Evolutionary conservation across 2,113 vertebrate genomes (phyloP).

Genomic region (Andinoacara biseriatus): DNA sequence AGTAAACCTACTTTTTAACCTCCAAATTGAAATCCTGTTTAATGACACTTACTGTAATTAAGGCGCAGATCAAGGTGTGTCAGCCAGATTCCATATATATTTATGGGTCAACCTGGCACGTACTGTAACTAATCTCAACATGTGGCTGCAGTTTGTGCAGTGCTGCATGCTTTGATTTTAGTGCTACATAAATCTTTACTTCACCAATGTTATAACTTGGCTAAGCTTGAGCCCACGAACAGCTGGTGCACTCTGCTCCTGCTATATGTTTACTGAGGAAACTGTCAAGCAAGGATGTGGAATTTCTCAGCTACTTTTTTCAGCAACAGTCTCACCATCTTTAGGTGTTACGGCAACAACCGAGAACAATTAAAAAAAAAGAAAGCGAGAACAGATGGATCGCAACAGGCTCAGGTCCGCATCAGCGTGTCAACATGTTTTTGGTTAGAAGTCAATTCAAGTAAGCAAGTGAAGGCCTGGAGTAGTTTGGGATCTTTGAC

Average conservation of each 20-base stretch:
- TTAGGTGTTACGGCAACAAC: neutral
- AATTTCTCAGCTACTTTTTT: neutral
- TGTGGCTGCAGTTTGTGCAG: neutral
- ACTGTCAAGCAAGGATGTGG: neutral
- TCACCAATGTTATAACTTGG: neutral
- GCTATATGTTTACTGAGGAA: neutral
- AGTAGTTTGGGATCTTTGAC: slow-evolving; percentile 25
- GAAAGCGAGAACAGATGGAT: neutral
- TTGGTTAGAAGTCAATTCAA: slow-evolving; percentile 29
- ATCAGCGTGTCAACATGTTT: slow-evolving; percentile 22
- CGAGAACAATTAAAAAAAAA: neutral
- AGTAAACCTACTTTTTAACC: neutral
- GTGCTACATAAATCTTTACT: neutral
- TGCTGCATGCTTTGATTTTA: neutral
- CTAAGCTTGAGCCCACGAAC: neutral
- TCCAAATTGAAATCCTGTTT: neutral
- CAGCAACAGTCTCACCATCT: neutral
- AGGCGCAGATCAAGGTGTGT: neutral
- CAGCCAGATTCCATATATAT: neutral
- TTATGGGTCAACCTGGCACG: neutral
- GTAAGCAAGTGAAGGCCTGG: neutral
- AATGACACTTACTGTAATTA: neutral
- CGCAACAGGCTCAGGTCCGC: neutral
- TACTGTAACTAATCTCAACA: neutral
- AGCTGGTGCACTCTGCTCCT: slow-evolving; percentile 4